A percentile compares a stretch with the other conserved stretches of the same genome.
phyloP scores from a whole-genome alignment of 2,113 vertebrate species.

The Percina caprodes region DNA sequence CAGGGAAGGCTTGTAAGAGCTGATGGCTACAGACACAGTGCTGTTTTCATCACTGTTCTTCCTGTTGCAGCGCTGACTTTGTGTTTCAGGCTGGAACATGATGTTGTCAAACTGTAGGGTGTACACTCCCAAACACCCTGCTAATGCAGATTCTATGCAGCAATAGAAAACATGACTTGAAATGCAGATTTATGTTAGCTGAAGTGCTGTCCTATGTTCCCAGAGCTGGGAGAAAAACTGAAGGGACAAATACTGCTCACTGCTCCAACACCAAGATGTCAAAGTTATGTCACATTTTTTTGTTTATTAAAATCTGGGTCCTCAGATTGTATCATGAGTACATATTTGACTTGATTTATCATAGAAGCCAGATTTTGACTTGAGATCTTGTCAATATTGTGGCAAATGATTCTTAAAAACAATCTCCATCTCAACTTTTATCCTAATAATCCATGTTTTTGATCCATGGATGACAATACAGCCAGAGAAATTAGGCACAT shows the following conservation, averaged over 20 bases:
- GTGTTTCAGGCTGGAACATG: conserved; percentile 32
- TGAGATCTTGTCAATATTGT: not conserved
- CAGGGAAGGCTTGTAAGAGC: conserved; percentile 55
- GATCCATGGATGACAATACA: not conserved
- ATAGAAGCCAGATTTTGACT: not conserved
- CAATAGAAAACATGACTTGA: conserved; percentile 42
- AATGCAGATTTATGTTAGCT: conserved; percentile 43
- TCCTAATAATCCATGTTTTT: not conserved
- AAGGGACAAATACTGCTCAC: not conserved
- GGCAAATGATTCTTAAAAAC: not conserved
- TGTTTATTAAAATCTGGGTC: not conserved
- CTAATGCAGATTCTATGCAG: conserved; percentile 37
- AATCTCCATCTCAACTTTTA: not conserved
- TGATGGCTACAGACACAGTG: conserved; percentile 60
- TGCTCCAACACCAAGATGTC: conserved; percentile 2
- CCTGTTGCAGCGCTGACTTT: conserved; percentile 27
- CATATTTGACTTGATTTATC: not conserved
- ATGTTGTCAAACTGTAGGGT: conserved; percentile 39
- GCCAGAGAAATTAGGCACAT: not conserved
- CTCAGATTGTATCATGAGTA: not conserved
- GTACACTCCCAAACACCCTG: conserved; percentile 10
- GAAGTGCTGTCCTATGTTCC: conserved; percentile 18
- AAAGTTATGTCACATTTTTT: conserved; percentile 15
- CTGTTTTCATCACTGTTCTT: conserved; percentile 46
- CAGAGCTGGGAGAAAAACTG: conserved; percentile 3